These are phyloP conservation scores for Poecilia gillii DNA, from an alignment of 2,797 vertebrate species.

Conservation along the genomic window DNA sequence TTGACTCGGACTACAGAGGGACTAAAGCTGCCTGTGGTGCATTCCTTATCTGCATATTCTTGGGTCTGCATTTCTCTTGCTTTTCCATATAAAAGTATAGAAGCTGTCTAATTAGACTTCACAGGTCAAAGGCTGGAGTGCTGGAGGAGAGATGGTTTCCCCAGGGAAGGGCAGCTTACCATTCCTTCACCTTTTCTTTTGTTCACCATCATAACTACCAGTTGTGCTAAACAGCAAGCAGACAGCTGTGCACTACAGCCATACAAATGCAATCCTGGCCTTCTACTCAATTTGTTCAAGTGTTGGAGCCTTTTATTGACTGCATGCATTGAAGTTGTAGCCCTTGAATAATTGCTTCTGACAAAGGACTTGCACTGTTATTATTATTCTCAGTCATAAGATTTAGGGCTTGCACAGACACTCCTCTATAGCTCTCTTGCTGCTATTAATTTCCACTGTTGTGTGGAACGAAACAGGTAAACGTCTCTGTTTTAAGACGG, in stretches of 20 bases:
- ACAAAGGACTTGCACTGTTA: conserved; percentile 33
- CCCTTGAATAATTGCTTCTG: conserved; percentile 19
- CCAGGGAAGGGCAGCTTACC: conserved; percentile 63
- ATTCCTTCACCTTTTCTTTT: conserved; percentile 31
- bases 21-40: conserved; percentile 57
- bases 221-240: conserved; percentile 23
- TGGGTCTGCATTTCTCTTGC: conserved; percentile 69
- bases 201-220: conserved; percentile 25
- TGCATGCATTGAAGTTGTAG: conserved; percentile 22
- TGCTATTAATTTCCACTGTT: conserved; percentile 29
- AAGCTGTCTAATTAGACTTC: conserved; percentile 71
- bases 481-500: conserved; percentile 37
- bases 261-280: background rate
- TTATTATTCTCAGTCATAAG: conserved; percentile 21
- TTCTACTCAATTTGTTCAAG: conserved; percentile 10
- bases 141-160: conserved; percentile 58
- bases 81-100: conserved; percentile 66
- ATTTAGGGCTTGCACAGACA: conserved; percentile 29
- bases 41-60: conserved; percentile 72
- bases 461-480: conserved; percentile 27
- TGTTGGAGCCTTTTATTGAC: conserved; percentile 12
- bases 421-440: conserved; percentile 13
- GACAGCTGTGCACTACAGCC: conserved; percentile 18
- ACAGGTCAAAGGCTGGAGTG: conserved; percentile 63
- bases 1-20: conserved; percentile 60